Evolutionary conservation across 2,113 vertebrate species (phyloP), one percentile per base, ranked within the genome.

Genomic region (Aythya baeri): DNA sequence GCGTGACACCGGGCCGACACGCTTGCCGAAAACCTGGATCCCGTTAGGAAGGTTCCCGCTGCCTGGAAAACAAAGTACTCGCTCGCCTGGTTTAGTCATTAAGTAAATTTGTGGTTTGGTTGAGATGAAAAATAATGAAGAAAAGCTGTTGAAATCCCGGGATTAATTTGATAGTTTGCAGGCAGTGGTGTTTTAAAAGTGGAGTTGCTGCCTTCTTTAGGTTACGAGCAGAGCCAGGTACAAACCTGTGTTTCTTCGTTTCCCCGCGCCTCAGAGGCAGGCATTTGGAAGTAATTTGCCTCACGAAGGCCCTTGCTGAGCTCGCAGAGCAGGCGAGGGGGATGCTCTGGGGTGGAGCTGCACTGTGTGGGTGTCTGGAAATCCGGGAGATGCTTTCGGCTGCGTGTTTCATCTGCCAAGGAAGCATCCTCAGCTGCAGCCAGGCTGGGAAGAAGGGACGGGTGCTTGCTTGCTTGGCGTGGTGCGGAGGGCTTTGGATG

Each of bases 61-160:
- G 94, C 59, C 95, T 96, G 95, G 91, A 95, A 96, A 97, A 97
- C 96, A 97, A 97, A 96, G 95, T 71, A 59, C 94, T 94, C 2
- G 1, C 93, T 95, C 2, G 88, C 93, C 95, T 97, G 96, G 87
- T 96, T 96, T 96, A 97, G 97, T 97, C 97, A 97, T 98, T 97
- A 98, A 97, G 96, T 96, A 97, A 96, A 97, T 94, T 93, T 96
- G 95, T 97, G 96, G 95, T 97, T 97, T 96, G 95, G 79, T 97
- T 95, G 95, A 97, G 94, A 97, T 31, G 31, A 96, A 91, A 89
- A 96, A 95, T 97, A 97, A 98, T 97, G 97, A 97, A 96, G 96
- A 97, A 97, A 98, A 97, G 97, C 97, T 97, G 97, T 97, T 94
- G 97, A 96, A 97, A 97, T 94, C 94, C 93, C 14, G 2, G 85